These are phyloP conservation scores for Campoletis raptor DNA, from an alignment of 2,888 invertebrate genomes.

Conservation along the genomic window DNA sequence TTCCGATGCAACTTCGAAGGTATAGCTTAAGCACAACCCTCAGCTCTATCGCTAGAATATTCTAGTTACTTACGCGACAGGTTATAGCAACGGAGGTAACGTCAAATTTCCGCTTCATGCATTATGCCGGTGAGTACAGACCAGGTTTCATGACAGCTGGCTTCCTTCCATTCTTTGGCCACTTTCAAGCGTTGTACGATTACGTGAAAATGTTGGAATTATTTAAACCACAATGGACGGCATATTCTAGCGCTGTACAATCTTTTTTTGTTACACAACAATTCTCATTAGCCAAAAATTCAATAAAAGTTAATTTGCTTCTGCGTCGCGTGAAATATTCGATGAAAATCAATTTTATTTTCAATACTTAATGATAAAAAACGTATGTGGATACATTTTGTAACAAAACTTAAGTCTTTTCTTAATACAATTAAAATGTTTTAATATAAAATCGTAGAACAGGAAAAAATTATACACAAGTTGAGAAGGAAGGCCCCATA, in stretches of 20 bases:
- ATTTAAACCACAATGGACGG: not conserved
- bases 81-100: constrained; percentile 45
- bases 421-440: not conserved
- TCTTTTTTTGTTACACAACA: not conserved
- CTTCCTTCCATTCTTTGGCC: constrained; percentile 26
- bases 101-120: constrained; percentile 54
- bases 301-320: not conserved
- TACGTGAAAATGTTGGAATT: constrained; percentile 4
- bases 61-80: constrained; percentile 59
- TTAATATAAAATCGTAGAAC: not conserved
- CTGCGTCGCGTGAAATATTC: not conserved
- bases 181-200: constrained; percentile 34
- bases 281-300: not conserved
- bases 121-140: constrained; percentile 53
- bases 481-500: constrained; percentile 17
- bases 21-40: constrained; percentile 42
- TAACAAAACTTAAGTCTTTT: not conserved
- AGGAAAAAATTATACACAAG: not conserved
- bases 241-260: not conserved
- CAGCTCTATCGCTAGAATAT: constrained; percentile 56
- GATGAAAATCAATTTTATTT: not conserved
- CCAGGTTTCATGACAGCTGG: constrained; percentile 55
- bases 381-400: not conserved
- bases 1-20: constrained; percentile 25
- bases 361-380: not conserved